Base-by-base conservation (phyloP, 2,888 invertebrate species). In the Sarcophaga caerulescens region DNA sequence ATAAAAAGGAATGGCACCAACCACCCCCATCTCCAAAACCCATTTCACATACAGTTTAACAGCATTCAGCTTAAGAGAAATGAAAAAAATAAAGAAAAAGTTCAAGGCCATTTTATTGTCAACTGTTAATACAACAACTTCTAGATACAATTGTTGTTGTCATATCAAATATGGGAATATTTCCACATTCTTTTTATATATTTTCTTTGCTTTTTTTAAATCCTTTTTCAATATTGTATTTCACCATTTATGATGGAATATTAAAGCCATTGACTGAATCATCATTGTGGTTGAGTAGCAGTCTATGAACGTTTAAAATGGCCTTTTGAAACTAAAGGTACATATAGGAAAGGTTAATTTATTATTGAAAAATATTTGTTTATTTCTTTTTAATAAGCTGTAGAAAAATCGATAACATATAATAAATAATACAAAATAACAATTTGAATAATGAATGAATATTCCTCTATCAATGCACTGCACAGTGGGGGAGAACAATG, bases 21-120 rank as follows among this genome's bases (percentile, higher is more conserved):
- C 3, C 52, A 52, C 5, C 14, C 52, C 17, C 12, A 17, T 5
- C 17, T 4, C 17, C 17, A 14, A 52, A 52, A 52, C 52, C 17
- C 17, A 12, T 52, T 17, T 17, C 17, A 12, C 52, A 52, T 52
- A 35, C 35, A 35, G 8, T 35, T 35, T 35, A 52, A 52, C 17
- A 52, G 52, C 52, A 52, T 14, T 17, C 52, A 52, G 12, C 14
- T 47, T 47, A 14, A 35, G 35, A 35, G 35, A 35, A 35, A 47
- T 47, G 14, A 65, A 25, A 35, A 65, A 65, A 10, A 66, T 3
- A 65, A 35, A 65, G 17, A 65, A 25, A n/a, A 66, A 66, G 44
- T 66, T 66, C 45, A 66, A 66, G 66, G 66, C 44, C 65, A 66
- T 35, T 14, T 66, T 66, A 14, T 10, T 52, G 52, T 14, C 17